Evolutionary conservation across 2,888 invertebrate genomes (phyloP).

Genomic region (Drosophila limbata): DNA sequence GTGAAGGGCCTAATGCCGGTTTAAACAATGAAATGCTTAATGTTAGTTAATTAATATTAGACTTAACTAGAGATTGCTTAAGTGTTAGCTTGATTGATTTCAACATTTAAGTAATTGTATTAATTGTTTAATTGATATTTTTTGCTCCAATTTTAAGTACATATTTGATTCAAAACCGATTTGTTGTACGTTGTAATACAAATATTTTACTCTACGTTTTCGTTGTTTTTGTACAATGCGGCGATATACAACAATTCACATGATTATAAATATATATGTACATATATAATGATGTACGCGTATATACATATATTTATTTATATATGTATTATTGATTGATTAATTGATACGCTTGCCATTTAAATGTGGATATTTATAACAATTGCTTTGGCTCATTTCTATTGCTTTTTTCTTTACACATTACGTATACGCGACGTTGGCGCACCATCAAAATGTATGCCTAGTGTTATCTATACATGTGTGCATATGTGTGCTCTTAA

Average conservation of each 20-base stretch:
- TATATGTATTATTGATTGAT: constrained; percentile 51
- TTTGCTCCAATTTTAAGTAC: constrained; percentile 45
- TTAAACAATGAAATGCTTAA: constrained; percentile 33
- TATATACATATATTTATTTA: constrained; percentile 13
- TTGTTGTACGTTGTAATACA: constrained; percentile 35
- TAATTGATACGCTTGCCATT: constrained; percentile 58
- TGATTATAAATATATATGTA: constrained; percentile 30
- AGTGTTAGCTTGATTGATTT: constrained; percentile 53
- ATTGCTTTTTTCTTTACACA: constrained; percentile 39
- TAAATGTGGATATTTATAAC: constrained; percentile 65
- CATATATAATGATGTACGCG: constrained; percentile 6
- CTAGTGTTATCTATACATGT: constrained; percentile 14
- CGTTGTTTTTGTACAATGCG: constrained; percentile 65
- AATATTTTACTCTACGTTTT: constrained; percentile 28
- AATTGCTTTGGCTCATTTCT: constrained; percentile 55
- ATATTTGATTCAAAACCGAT: constrained; percentile 40
- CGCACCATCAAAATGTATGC: constrained; percentile 26
- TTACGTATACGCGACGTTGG: constrained; percentile 56
- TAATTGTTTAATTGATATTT: constrained; percentile 23
- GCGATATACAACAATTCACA: constrained; percentile 49
- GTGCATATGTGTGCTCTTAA: constrained; percentile 8
- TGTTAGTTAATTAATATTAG: constrained; percentile 35
- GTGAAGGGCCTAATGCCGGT: constrained; percentile 45
- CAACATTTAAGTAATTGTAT: constrained; percentile 40
- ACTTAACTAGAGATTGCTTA: constrained; percentile 58